Evolutionary conservation across 1,140 invertebrate genomes (phyloP).

Genomic region (Scaptodrosophila lebanonensis): DNA sequence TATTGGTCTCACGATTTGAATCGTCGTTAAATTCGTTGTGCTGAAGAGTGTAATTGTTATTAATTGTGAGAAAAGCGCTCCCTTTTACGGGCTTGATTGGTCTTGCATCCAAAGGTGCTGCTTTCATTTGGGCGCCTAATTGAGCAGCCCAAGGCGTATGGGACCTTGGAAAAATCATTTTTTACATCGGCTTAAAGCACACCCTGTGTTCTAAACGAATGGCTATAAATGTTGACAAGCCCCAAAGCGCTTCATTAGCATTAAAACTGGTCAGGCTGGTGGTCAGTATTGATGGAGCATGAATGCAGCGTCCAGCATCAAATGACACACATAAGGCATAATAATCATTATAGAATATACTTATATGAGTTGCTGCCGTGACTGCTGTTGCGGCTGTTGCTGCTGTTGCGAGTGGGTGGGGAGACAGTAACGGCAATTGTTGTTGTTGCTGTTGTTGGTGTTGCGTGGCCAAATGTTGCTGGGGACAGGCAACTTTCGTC

Average conservation of each 20-base stretch:
- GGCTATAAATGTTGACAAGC: constrained; percentile 43
- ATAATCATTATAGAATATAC: constrained; percentile 42
- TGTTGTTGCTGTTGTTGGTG: constrained; percentile 1
- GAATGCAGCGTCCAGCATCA: neutral
- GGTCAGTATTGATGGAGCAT: too few relatives aligned
- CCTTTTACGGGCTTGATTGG: constrained; percentile 35
- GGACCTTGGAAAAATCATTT: constrained; percentile 3
- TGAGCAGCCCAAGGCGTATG: constrained; percentile 21
- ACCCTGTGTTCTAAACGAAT: neutral
- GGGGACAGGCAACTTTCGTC: constrained; percentile 57
- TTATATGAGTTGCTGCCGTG: constrained; percentile 26
- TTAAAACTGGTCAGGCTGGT: constrained; percentile 20
- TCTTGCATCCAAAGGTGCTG: constrained; percentile 1
- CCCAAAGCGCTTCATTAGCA: constrained; percentile 67
- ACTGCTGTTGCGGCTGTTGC: constrained; percentile 29
- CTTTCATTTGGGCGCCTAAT: constrained; percentile 24
- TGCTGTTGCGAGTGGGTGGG: constrained; percentile 49
- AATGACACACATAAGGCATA: constrained; percentile 52
- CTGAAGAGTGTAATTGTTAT: neutral
- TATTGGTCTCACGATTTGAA: too few relatives aligned
- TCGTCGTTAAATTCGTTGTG: neutral
- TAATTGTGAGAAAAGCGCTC: constrained; percentile 43
- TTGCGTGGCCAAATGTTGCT: constrained; percentile 50
- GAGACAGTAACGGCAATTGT: too few relatives aligned
- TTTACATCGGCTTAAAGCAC: neutral